Conservation (phyloP, 2,113 vertebrate genomes). For the Rhineura floridana region DNA sequence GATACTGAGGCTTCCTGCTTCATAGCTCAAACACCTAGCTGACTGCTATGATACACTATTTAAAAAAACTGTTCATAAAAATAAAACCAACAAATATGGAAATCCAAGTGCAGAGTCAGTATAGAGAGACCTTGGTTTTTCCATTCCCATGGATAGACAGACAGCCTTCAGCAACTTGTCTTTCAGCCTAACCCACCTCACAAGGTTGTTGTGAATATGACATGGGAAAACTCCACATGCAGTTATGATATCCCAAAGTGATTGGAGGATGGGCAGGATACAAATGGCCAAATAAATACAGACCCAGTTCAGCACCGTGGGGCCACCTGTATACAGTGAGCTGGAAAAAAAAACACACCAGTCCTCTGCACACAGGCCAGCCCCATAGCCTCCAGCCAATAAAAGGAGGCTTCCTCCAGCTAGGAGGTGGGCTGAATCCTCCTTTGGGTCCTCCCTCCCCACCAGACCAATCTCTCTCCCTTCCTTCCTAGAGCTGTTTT, state of each 20-base stretch:
- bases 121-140: not conserved
- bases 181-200: not conserved
- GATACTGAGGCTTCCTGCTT: not conserved
- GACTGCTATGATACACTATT: not conserved
- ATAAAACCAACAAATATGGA: not conserved
- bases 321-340: not conserved
- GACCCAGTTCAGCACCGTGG: not conserved
- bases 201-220: not conserved
- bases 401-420: not conserved
- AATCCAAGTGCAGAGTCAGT: not conserved
- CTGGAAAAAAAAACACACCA: too few species aligned
- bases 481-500: conserved; percentile 22
- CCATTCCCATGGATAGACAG: not conserved
- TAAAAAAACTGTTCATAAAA: not conserved
- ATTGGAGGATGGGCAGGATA: not conserved
- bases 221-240: too few species aligned
- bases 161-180: not conserved
- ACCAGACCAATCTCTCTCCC: not conserved
- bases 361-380: too few species aligned
- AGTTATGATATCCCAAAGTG: too few species aligned
- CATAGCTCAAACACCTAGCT: not conserved
- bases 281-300: not conserved
- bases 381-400: not conserved
- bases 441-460: not conserved
- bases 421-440: not conserved